Conservation (phyloP, 2,113 vertebrate species). For the Archilochus colubris region DNA sequence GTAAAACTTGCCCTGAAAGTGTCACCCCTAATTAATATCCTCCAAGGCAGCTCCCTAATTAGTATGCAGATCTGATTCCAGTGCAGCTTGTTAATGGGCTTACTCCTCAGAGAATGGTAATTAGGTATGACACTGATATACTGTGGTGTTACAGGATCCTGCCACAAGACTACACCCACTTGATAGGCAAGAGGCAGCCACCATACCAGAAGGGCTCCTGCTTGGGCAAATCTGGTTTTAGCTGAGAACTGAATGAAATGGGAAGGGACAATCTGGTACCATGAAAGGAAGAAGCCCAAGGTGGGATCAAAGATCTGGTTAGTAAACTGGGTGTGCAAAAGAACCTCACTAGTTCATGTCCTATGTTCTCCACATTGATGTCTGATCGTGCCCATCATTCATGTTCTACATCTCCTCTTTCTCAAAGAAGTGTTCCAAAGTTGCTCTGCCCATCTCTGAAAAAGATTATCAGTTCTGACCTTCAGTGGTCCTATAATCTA, state of each 20-base stretch:
- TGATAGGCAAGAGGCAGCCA: neutral
- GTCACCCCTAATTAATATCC: constrained; percentile 82
- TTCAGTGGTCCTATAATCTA: neutral
- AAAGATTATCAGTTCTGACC: neutral
- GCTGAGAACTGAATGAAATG: neutral
- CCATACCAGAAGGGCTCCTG: neutral
- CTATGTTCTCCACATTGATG: rapidly evolving
- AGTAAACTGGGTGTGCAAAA: neutral
- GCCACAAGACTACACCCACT: neutral
- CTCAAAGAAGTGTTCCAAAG: neutral
- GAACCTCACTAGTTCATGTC: neutral
- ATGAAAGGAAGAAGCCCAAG: neutral
- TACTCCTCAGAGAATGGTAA: constrained; percentile 59
- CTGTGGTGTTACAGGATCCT: constrained; percentile 35
- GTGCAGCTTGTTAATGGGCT: constrained; percentile 74
- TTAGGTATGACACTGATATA: constrained; percentile 61
- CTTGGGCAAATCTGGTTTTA: neutral
- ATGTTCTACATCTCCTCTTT: neutral
- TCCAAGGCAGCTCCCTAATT: constrained; percentile 73
- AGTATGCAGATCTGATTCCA: constrained; percentile 71
- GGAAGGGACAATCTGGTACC: neutral
- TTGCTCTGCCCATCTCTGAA: neutral
- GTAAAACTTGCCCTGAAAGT: constrained; percentile 77
- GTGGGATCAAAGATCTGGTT: neutral
- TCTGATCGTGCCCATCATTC: neutral